These are phyloP conservation scores for Nephila pilipes DNA, from an alignment of 1,140 invertebrate genomes.

Conservation along the genomic window DNA sequence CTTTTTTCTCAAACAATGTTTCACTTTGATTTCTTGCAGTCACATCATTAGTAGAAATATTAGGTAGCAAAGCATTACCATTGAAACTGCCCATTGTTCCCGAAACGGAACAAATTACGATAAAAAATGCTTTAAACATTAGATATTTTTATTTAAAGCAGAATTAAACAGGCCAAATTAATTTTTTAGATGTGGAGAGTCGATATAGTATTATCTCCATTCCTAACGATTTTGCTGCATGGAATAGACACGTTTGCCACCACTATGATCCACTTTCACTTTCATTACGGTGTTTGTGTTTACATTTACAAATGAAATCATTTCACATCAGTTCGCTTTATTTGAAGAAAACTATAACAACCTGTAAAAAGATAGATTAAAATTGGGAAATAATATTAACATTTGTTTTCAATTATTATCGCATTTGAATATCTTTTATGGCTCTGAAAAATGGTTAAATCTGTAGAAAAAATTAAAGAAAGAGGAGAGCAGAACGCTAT, in stretches of 20 bases:
- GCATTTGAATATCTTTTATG: background rate
- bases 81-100: background rate
- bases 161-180: background rate
- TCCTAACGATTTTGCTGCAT: background rate
- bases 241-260: background rate
- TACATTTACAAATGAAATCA: background rate
- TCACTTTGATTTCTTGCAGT: background rate
- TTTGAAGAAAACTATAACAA: background rate
- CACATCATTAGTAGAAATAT: background rate
- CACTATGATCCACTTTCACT: slow-evolving; percentile 1
- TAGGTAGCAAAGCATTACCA: background rate
- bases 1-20: background rate
- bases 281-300: background rate
- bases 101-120: slow-evolving; percentile 22
- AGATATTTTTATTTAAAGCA: background rate
- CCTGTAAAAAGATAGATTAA: too few species aligned
- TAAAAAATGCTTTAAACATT: slow-evolving; percentile 2
- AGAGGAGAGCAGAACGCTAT: too few species aligned
- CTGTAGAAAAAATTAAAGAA: too few species aligned
- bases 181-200: background rate
- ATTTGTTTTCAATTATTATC: background rate
- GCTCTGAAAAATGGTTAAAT: background rate
- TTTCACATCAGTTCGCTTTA: background rate
- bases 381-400: background rate
- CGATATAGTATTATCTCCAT: background rate